phyloP scores from a whole-genome alignment of 92 coral and sea anemone genomes.

The Diadumene lineata region DNA sequence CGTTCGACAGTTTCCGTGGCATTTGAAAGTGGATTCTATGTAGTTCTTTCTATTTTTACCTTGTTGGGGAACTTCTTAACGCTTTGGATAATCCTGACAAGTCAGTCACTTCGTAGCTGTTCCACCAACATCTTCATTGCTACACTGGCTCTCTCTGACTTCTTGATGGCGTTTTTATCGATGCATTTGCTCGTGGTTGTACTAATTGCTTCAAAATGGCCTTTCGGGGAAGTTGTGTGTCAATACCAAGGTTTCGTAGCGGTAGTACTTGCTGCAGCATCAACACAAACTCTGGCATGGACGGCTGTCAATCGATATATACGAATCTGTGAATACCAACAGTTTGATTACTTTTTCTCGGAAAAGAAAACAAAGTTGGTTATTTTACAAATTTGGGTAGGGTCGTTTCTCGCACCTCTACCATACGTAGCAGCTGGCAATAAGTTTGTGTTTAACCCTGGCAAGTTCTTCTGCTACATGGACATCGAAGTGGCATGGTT shows the following conservation, averaged over 20 bases:
- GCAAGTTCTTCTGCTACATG: constrained; percentile 66
- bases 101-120: constrained; percentile 23
- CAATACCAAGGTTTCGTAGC: constrained; percentile 61
- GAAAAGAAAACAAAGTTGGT: constrained; percentile 26
- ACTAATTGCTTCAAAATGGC: constrained; percentile 53
- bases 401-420: constrained; percentile 37
- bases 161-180: constrained; percentile 42
- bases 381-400: constrained; percentile 38
- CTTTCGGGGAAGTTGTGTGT: constrained; percentile 49
- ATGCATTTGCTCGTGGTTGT: constrained; percentile 37
- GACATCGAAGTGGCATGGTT: constrained; percentile 39
- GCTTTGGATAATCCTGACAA: constrained; percentile 23
- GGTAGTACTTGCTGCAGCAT: constrained; percentile 41
- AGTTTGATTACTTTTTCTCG: constrained; percentile 36
- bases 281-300: constrained; percentile 63
- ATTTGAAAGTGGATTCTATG: constrained; percentile 20
- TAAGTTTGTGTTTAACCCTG: constrained; percentile 52
- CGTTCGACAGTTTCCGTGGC: constrained; percentile 10
- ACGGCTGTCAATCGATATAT: constrained; percentile 62
- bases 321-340: constrained; percentile 40
- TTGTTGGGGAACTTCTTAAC: constrained; percentile 55
- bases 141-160: constrained; percentile 64
- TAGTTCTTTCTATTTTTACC: not conserved
- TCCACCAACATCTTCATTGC: constrained; percentile 51
- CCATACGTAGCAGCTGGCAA: constrained; percentile 57